phyloP scores from a whole-genome alignment of 1,140 invertebrate genomes.

The Lordiphosa collinella region DNA sequence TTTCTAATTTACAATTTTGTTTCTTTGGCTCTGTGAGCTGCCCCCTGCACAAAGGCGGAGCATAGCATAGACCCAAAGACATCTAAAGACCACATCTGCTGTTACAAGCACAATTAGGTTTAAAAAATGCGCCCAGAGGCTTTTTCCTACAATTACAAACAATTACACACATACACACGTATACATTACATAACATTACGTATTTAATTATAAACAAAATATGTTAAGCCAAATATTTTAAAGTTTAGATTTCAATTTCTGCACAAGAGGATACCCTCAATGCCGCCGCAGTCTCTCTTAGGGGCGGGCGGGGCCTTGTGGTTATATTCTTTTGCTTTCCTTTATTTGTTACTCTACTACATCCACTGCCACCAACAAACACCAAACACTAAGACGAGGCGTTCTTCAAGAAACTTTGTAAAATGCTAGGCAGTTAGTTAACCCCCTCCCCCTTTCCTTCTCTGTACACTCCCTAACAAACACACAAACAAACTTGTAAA shows the following conservation, averaged over 20 bases:
- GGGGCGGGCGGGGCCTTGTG: constrained; percentile 1
- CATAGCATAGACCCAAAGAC: constrained; percentile 59
- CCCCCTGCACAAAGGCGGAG: constrained; percentile 2
- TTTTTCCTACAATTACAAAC: constrained; percentile 62
- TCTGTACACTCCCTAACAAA: constrained; percentile 4
- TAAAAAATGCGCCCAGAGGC: constrained; percentile 71
- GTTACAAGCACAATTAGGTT: constrained; percentile 71
- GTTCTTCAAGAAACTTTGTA: constrained; percentile 57
- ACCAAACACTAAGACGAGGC: not conserved
- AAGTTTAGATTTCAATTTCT: constrained; percentile 37
- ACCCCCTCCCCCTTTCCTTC: constrained; percentile 10
- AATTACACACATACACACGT: constrained; percentile 43
- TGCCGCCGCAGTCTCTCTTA: constrained; percentile 2
- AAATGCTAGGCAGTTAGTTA: constrained; percentile 27
- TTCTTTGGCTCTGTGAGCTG: constrained; percentile 61
- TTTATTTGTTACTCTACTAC: no score
- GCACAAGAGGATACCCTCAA: constrained; percentile 16
- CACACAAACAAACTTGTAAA: constrained; percentile 60
- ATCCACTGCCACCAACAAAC: constrained; percentile 40
- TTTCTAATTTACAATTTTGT: constrained; percentile 15
- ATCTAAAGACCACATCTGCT: constrained; percentile 38
- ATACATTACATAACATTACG: constrained; percentile 59
- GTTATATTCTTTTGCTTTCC: not conserved
- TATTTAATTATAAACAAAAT: constrained; percentile 73
- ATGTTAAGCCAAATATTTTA: constrained; percentile 74